Evolutionary conservation across 2,113 vertebrate species (phyloP), one percentile per base, ranked within the genome.

Genomic region (Lanius collurio): DNA sequence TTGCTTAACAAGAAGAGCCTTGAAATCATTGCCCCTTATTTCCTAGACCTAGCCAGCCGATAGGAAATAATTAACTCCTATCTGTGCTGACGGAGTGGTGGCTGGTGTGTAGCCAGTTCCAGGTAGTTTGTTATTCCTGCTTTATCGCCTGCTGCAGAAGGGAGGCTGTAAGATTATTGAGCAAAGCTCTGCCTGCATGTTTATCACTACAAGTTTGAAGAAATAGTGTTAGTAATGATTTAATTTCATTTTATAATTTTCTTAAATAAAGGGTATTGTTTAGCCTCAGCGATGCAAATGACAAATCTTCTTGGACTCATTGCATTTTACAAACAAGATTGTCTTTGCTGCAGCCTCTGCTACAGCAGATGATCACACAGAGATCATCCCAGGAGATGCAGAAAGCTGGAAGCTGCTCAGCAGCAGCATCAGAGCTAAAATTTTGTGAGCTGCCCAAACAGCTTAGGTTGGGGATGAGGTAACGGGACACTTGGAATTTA

Each of bases 41-140:
- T 83, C 52, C 53, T 76, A 90, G 88, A 86, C 90, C 76, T 87
- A 57, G 75, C 53, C 28, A 14, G 85, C 67, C 1, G 21, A 88
- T 80, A 77, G 94, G 76, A 97, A 96, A 95, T 96, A 97, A 97
- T 97, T 97, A 95, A 83, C 78, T 96, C 86, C 95, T 97, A 90
- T 97, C 97, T 93, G 73, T 52, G 64, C 86, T 67, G 91, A 87
- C 15, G 7, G 93, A 83, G 49, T n/a, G 60, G 62, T 65, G 78
- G 68, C 88, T 97, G 83, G 60, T 96, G 46, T 65, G 57, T 64
- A 93, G 90, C 81, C 93, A 92, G 91, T 88, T 95, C 37, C 91
- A 95, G 95, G 94, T 96, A 95, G 94, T 94, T 96, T 96, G 95
- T 95, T 96, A 92, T 91, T 94, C 77, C 76, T 49, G 71, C 92